A percentile compares a stretch with the other conserved stretches of the same genome.
Conservation (phyloP, 2,888 invertebrate species). For the Amaurobius ferox region DNA sequence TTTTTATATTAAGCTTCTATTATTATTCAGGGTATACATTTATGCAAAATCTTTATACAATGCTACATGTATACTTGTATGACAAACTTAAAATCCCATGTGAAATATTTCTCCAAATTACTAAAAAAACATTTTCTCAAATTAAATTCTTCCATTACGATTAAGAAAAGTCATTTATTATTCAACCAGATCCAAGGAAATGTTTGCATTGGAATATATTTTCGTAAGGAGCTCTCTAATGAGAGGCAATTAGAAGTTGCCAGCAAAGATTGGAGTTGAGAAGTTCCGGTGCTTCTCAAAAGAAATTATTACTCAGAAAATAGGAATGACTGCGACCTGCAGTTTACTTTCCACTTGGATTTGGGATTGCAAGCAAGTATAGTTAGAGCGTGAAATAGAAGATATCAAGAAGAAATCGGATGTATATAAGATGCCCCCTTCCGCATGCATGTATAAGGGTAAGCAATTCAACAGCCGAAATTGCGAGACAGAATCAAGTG, state of each 20-base stretch:
- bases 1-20: too few relatives aligned
- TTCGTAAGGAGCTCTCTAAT: constrained; percentile 6
- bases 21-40: too few relatives aligned
- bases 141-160: too few relatives aligned
- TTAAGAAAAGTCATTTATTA: constrained; percentile 18
- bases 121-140: too few relatives aligned
- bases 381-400: constrained; percentile 9
- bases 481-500: too few relatives aligned
- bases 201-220: constrained; percentile 6
- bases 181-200: background rate
- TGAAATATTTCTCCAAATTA: too few relatives aligned
- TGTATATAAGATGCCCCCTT: too few relatives aligned
- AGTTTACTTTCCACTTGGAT: background rate
- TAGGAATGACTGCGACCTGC: background rate
- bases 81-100: too few relatives aligned
- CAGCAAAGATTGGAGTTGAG: background rate
- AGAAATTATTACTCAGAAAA: background rate
- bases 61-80: too few relatives aligned
- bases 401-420: background rate
- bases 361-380: background rate
- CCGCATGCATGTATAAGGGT: too few relatives aligned
- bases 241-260: constrained; percentile 27
- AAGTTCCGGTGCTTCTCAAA: background rate
- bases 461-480: too few relatives aligned
- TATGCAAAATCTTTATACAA: too few relatives aligned